These are phyloP conservation scores for Ovis canadensis DNA, from an alignment of 2,113 vertebrate genomes.

Conservation along the genomic window DNA sequence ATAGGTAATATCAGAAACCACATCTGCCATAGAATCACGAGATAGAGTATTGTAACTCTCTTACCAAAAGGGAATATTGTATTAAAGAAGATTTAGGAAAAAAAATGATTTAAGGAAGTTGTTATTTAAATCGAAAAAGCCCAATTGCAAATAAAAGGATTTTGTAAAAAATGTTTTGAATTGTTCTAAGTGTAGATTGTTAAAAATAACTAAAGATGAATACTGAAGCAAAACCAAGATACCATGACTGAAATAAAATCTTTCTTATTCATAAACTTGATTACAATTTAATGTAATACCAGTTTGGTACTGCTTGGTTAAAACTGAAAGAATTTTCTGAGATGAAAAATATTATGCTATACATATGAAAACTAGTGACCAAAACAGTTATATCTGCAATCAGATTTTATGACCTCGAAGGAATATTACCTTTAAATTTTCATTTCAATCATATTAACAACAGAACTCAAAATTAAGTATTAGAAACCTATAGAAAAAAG, in stretches of 20 bases:
- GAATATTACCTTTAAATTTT: not conserved
- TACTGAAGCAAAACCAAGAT: not conserved
- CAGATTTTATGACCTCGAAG: not conserved
- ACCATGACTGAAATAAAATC: not conserved
- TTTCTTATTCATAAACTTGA: not conserved
- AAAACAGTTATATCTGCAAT: not conserved
- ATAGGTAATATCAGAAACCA: not conserved
- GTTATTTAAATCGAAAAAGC: not conserved
- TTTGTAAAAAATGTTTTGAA: not conserved
- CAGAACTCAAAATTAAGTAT: not conserved
- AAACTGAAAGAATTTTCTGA: not conserved
- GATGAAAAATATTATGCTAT: not conserved
- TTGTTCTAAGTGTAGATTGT: not conserved
- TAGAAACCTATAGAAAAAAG: not conserved
- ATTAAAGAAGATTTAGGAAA: not conserved
- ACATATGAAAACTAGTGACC: not conserved
- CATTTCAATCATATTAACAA: not conserved
- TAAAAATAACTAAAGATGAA: not conserved
- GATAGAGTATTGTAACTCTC: not conserved
- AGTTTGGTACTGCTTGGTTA: not conserved
- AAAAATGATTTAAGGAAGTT: not conserved
- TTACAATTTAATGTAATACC: not conserved
- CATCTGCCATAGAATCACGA: not conserved
- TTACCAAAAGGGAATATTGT: not conserved
- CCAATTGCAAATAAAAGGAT: not conserved